Conservation (phyloP, 1,140 invertebrate genomes). For the Zeugodacus cucurbitae region DNA sequence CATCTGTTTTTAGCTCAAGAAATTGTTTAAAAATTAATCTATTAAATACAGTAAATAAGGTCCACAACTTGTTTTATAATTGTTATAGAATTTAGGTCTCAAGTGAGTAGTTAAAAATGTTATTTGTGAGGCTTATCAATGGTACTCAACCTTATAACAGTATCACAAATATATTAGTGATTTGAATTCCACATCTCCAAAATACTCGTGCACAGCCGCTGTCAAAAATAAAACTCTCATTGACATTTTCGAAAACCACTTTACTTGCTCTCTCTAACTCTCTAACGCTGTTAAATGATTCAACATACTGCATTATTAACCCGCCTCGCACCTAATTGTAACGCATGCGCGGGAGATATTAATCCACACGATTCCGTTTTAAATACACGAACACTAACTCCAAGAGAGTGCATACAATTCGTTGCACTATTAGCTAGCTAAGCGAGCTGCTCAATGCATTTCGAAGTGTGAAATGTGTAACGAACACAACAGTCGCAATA, state of each 20-base stretch:
- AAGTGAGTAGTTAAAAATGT: too few relatives aligned
- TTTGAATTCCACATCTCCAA: too few relatives aligned
- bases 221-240: too few relatives aligned
- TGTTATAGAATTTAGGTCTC: too few relatives aligned
- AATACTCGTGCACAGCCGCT: too few relatives aligned
- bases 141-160: not conserved
- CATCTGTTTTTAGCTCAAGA: too few relatives aligned
- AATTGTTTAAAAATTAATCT: too few relatives aligned
- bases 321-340: not conserved
- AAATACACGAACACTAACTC: not conserved
- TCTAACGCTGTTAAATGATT: not conserved
- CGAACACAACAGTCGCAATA: not conserved
- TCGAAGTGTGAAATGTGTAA: conserved; percentile 27
- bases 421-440: not conserved
- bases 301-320: not conserved
- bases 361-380: not conserved
- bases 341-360: not conserved
- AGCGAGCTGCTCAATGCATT: not conserved
- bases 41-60: too few relatives aligned
- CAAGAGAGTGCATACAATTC: not conserved
- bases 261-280: not conserved
- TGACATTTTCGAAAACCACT: not conserved
- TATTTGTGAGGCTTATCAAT: too few relatives aligned
- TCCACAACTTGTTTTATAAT: too few relatives aligned
- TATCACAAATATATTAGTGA: not conserved